Conservation (phyloP, 1,140 invertebrate species). For the Platyscapa corneri region DNA sequence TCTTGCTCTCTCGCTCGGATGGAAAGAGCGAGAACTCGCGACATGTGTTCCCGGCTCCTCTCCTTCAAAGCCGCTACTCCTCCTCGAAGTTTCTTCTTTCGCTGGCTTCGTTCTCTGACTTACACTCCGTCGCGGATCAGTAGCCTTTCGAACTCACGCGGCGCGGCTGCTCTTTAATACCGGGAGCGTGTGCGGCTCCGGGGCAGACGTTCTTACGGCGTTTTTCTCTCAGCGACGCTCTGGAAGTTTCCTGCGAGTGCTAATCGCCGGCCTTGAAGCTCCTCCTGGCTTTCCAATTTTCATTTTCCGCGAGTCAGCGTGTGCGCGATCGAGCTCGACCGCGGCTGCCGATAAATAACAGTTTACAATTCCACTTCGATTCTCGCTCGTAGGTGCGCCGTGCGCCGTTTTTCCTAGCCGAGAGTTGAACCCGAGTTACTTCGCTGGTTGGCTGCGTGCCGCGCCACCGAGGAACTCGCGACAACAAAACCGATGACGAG, state of each 20-base stretch:
- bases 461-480: no score
- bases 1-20: background rate
- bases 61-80: no score
- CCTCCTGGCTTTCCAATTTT: background rate
- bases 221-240: background rate
- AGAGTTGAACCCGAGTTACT: no score
- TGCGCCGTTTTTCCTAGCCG: no score
- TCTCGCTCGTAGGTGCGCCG: no score
- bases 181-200: background rate
- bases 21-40: background rate
- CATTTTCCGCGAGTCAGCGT: no score
- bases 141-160: slow-evolving; percentile 44
- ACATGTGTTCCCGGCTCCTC: slow-evolving; percentile 38
- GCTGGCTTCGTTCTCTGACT: background rate
- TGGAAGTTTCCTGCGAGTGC: slow-evolving; percentile 19
- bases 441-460: no score
- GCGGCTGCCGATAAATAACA: no score
- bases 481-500: no score
- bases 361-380: no score
- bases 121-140: slow-evolving; percentile 38
- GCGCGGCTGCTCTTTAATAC: background rate
- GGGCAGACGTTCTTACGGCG: background rate
- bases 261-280: no score
- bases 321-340: no score
- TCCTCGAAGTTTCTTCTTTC: slow-evolving; percentile 12